Base-by-base conservation (phyloP, 2,888 invertebrate genomes). In the Tipula confusa region DNA sequence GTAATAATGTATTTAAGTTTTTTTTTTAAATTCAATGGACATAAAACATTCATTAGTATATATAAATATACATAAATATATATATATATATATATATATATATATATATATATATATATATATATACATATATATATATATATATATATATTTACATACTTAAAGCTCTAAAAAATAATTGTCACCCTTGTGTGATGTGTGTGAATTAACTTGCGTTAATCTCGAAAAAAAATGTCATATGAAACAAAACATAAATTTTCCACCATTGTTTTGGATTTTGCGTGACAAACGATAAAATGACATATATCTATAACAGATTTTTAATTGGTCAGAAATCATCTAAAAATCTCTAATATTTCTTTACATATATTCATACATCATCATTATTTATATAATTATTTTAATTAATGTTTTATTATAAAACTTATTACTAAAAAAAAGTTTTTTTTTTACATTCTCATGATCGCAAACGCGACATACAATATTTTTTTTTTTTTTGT, bases 321-420 rank as follows among this genome's bases (percentile, higher is more conserved):
- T 64, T 64, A 64, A 64, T 64, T 64, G 64, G 64, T 64, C 64
- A 64, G 24, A 64, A 64, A 64, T 64, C 64, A 64, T 64, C 64
- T 24, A 64, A 18, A 43, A 64, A 64, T 64, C 64, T 64, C 24
- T 64, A 64, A 64, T 64, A 64, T 43, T 43, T 15, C 15, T 43
- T 7, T 43, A 15, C 9, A 64, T 24, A 64, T 64, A 18, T 24
- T 64, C 64, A 64, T 9, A 64, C 64, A 64, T 64, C 64, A 64
- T 64, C 64, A 64, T 64, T 64, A 64, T 64, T 64, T 64, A 9
- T 64, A 64, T 64, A 64, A 64, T 64, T 64, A 64, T 64, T 64
- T 64, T 64, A 64, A 64, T 64, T 64, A 64, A 64, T 64, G 64
- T 64, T 64, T 64, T 64, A 64, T 43, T 64, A 64, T 64, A 64